Evolutionary conservation across 2,113 vertebrate genomes (phyloP).

Genomic region (Chelonoidis abingdonii): DNA sequence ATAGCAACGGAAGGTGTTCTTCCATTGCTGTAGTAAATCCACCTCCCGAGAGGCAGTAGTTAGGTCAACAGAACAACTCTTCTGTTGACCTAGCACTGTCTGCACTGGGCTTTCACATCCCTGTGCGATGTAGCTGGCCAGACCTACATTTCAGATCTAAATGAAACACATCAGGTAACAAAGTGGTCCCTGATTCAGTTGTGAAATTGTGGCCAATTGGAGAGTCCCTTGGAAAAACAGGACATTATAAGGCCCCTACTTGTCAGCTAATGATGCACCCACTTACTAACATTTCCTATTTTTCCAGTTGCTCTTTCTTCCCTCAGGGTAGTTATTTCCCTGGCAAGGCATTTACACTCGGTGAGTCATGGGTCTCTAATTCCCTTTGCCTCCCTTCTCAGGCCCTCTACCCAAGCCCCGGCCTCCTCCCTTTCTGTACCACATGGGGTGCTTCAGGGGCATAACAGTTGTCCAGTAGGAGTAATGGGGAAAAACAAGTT

Average conservation of each 20-base stretch:
- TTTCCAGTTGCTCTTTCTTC: not conserved
- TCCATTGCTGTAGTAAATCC: not conserved
- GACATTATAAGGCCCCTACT: not conserved
- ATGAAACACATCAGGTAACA: not conserved
- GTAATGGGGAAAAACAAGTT: not conserved
- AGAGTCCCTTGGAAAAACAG: not conserved
- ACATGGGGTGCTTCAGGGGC: not conserved
- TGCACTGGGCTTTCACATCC: not conserved
- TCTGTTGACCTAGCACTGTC: not conserved
- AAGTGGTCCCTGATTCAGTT: not conserved
- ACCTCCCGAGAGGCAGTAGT: not conserved
- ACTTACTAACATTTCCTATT: not conserved
- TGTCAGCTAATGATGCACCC: not conserved
- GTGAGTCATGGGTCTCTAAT: not conserved
- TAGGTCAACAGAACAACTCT: not conserved
- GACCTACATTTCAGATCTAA: not conserved
- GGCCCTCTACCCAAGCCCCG: not conserved
- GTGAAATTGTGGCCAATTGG: rapidly evolving
- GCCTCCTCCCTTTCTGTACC: not conserved
- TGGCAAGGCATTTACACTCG: not conserved
- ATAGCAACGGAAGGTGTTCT: not conserved
- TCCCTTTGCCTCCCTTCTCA: not conserved
- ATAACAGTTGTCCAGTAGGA: not conserved
- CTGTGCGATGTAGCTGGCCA: not conserved
- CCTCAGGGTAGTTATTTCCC: not conserved